phyloP scores from a whole-genome alignment of 2,113 vertebrate species.

The Melanocharis versteri region DNA sequence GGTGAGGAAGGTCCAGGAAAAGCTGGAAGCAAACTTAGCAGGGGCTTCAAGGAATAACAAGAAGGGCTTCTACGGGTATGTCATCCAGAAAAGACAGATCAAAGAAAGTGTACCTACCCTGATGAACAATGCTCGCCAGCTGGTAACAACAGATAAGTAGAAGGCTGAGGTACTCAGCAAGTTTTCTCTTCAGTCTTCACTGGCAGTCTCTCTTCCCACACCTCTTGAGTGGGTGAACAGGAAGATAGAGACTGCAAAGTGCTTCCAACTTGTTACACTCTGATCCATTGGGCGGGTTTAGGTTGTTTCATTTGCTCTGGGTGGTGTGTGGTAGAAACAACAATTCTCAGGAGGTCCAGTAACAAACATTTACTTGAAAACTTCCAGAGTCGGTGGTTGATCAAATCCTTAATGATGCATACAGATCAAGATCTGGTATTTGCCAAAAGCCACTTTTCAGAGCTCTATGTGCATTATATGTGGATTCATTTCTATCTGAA shows the following conservation, averaged over 20 bases:
- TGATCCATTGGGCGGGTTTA: rapidly evolving
- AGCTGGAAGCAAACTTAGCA: not conserved
- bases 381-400: not conserved
- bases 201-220: not conserved
- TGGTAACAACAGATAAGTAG: not conserved
- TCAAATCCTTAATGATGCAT: not conserved
- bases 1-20: not conserved
- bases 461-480: not conserved
- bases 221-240: not conserved
- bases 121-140: not conserved
- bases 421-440: not conserved
- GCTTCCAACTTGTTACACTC: too few relatives aligned
- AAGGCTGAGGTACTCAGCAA: not conserved
- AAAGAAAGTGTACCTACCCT: not conserved
- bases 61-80: not conserved
- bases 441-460: not conserved
- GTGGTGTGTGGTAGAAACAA: rapidly evolving
- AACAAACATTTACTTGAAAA: not conserved
- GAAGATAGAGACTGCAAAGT: not conserved
- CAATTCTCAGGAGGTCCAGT: not conserved
- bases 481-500: not conserved
- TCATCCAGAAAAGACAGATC: not conserved
- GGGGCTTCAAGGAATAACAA: not conserved
- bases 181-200: not conserved
- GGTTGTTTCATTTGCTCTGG: not conserved